Base-by-base conservation (phyloP, 2,113 vertebrate genomes). In the Peromyscus californicus region DNA sequence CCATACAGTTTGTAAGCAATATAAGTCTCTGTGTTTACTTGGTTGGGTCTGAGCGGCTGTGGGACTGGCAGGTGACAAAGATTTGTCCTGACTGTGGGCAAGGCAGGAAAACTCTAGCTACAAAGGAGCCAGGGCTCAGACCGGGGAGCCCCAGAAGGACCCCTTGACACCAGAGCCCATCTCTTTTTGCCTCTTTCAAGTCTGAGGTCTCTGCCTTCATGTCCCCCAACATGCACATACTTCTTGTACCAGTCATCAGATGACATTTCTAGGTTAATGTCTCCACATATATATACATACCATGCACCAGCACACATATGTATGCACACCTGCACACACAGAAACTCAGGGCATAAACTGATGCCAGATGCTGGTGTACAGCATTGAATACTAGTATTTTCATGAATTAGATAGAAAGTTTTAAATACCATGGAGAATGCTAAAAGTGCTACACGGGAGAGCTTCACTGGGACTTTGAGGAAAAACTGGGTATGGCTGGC, bases 101-200 rank as follows among this genome's bases (percentile, higher is more conserved):
- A n/a, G n/a, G n/a, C n/a, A n/a, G n/a, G n/a, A n/a, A n/a, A n/a
- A n/a, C n/a, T n/a, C n/a, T n/a, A n/a, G n/a, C n/a, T n/a, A n/a
- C n/a, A n/a, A 65, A n/a, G 54, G n/a, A 29, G 7, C 72, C 8
- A 11, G 22, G 42, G 26, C 72, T 54, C 86, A 12, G 51, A 42
- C 21, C 17, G 29, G 1, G n/a, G 21, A 29, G 16, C 29, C 5
- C 0, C 1, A 3, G 45, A 3, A 17, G 82, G 65, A 4, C 65
- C 75, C 21, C 48, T 36, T 0, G 0, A 4, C 11, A 17, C 63
- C 87, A 39, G 26, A 42, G 17, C 13, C 51, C 29, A n/a, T 26
- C 31, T 65, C 29, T 39, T n/a, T 67, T 19, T 24, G 29, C 0
- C 67, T 59, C 89, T 75, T 39, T 88, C 21, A 48, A 65, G 8